Conservation (phyloP, 2,888 invertebrate species). For the Melieria picta region DNA sequence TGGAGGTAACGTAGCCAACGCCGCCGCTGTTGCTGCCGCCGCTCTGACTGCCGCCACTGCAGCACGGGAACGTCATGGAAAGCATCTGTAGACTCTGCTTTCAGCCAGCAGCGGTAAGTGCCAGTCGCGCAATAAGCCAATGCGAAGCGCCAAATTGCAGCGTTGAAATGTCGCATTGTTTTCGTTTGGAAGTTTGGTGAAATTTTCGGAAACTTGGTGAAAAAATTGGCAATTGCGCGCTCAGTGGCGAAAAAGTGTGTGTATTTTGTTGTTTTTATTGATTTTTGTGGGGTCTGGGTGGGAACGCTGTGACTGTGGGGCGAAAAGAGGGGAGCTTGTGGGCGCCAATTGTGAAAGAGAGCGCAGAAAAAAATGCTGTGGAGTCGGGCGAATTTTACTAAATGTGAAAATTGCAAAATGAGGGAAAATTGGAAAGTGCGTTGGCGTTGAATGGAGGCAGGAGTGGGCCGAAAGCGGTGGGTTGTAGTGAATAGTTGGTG, state of each 20-base stretch:
- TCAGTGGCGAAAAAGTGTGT: slow-evolving; percentile 45
- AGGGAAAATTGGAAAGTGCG: slow-evolving; percentile 28
- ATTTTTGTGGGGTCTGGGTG: slow-evolving; percentile 49
- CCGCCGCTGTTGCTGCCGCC: slow-evolving; percentile 9
- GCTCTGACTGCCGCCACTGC: slow-evolving; percentile 2
- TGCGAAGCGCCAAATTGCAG: not conserved
- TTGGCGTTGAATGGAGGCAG: not conserved
- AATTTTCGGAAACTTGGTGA: slow-evolving; percentile 16
- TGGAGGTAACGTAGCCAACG: slow-evolving; percentile 19
- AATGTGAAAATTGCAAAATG: slow-evolving; percentile 25
- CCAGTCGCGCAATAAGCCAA: not conserved
- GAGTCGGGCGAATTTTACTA: not conserved
- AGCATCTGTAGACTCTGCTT: slow-evolving; percentile 66
- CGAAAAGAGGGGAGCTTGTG: not conserved
- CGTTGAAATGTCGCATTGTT: slow-evolving; percentile 1
- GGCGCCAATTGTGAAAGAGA: no score
- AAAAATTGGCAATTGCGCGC: slow-evolving; percentile 14
- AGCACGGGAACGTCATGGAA: slow-evolving; percentile 57
- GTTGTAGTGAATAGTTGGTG: not conserved
- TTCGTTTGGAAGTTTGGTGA: slow-evolving; percentile 11
- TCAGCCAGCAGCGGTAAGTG: slow-evolving; percentile 64
- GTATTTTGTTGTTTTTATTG: slow-evolving; percentile 62
- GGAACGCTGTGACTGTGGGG: slow-evolving; percentile 3
- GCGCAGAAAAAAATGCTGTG: no score
- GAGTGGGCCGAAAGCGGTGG: not conserved